Conservation (phyloP, 2,113 vertebrate species). For the Heterochromis multidens region DNA sequence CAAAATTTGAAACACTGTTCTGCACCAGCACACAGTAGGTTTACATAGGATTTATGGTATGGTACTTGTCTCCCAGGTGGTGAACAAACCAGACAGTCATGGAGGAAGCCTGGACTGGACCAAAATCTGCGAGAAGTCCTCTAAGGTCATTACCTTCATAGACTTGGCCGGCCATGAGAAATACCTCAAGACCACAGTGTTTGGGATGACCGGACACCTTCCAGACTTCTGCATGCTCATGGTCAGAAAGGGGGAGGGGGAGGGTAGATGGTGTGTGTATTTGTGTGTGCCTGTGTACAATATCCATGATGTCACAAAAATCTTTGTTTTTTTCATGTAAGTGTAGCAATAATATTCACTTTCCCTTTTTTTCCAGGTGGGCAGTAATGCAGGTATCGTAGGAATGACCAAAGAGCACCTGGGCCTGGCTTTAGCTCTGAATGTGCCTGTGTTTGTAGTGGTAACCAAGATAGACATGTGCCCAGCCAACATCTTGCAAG, state of each 20-base stretch:
- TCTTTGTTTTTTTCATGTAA: not conserved
- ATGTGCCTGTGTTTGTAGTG: constrained; percentile 96
- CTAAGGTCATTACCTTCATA: constrained; percentile 98
- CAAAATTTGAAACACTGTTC: too few relatives aligned
- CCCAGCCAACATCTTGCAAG: constrained; percentile 97
- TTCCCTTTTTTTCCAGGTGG: constrained; percentile 77
- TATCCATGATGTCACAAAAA: not conserved
- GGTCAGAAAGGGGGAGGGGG: constrained; percentile 73
- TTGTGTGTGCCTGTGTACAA: not conserved
- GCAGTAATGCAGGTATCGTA: constrained; percentile 97
- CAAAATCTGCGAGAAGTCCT: constrained; percentile 97
- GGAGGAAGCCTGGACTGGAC: constrained; percentile 98
- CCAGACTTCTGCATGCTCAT: constrained; percentile 99
- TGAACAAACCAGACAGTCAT: constrained; percentile 96
- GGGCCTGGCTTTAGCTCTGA: constrained; percentile 93
- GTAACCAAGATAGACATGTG: constrained; percentile 99
- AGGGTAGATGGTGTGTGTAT: not conserved
- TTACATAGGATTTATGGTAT: not conserved
- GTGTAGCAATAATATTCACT: not conserved
- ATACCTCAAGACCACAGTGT: constrained; percentile 97
- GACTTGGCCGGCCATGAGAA: constrained; percentile 97
- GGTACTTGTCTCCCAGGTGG: constrained; percentile 71
- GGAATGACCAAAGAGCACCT: constrained; percentile 99
- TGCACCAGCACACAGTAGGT: not conserved
- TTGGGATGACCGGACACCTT: constrained; percentile 97